A percentile compares a stretch with the other conserved stretches of the same genome.
Conservation (phyloP, 2,797 vertebrate genomes). For the Percopsis omiscomaycus region DNA sequence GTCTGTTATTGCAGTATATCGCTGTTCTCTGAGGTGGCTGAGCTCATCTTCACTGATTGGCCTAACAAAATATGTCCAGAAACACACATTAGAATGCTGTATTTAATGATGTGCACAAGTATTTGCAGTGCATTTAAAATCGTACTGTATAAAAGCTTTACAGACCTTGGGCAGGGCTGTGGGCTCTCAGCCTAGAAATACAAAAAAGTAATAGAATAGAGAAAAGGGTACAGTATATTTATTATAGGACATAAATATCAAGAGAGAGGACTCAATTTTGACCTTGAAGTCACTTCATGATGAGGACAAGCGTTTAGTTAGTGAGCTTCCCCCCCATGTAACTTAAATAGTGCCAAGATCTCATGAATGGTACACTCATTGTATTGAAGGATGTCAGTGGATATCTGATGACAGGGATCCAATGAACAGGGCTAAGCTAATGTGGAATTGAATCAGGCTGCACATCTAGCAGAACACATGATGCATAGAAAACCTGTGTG, state of each 20-base stretch:
- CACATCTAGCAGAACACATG: background rate
- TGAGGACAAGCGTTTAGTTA: too few relatives aligned
- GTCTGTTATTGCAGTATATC: slow-evolving; percentile 87
- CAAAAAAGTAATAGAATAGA: slow-evolving; percentile 30
- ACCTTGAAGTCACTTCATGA: too few relatives aligned
- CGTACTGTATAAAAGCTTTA: too few relatives aligned
- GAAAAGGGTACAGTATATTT: background rate
- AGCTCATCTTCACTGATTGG: slow-evolving; percentile 95
- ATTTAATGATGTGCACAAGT: background rate
- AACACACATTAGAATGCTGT: background rate
- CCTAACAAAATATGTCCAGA: slow-evolving; percentile 59
- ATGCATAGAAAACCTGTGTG: slow-evolving; percentile 3
- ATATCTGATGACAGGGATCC: slow-evolving; percentile 20
- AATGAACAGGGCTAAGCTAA: background rate
- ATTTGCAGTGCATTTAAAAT: background rate
- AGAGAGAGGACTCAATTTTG: too few relatives aligned
- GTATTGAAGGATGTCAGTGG: background rate
- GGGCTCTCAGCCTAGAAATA: slow-evolving; percentile 89
- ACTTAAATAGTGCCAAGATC: background rate
- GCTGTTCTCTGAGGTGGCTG: slow-evolving; percentile 84
- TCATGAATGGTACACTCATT: background rate
- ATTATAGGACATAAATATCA: too few relatives aligned
- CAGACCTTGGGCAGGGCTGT: slow-evolving; percentile 87
- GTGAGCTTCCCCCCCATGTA: too few relatives aligned
- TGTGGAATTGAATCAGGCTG: slow-evolving; percentile 29